These are phyloP conservation scores for Proteles cristata DNA, from an alignment of 2,113 vertebrate genomes.

Conservation along the genomic window DNA sequence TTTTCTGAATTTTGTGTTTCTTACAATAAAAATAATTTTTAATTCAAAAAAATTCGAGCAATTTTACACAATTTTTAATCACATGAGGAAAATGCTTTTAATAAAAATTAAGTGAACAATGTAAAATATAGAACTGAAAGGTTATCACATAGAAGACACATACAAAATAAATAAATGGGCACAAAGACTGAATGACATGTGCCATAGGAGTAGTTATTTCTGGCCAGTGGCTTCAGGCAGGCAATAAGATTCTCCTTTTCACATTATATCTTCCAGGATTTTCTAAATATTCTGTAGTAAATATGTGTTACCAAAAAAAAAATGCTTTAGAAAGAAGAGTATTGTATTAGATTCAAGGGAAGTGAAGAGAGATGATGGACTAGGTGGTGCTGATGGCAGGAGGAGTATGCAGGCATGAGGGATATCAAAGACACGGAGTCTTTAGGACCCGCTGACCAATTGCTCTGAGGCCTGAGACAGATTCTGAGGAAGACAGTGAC, in stretches of 20 bases:
- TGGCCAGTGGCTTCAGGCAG: neutral
- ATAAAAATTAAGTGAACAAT: conserved; percentile 18
- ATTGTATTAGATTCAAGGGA: neutral
- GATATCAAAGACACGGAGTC: no score
- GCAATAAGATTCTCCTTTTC: conserved; percentile 18
- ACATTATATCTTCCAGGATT: neutral
- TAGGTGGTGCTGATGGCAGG: neutral
- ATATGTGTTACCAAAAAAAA: neutral
- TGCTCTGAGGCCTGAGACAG: neutral
- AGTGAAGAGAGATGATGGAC: neutral
- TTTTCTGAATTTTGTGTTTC: conserved; percentile 21
- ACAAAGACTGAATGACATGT: neutral
- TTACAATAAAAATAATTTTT: conserved; percentile 33
- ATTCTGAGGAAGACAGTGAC: neutral
- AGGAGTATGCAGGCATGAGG: neutral
- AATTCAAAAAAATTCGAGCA: conserved; percentile 23
- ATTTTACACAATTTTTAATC: conserved; percentile 21
- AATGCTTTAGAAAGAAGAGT: neutral
- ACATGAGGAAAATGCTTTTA: conserved; percentile 5
- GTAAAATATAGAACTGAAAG: neutral
- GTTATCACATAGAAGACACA: neutral
- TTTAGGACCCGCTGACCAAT: accelerated
- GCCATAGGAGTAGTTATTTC: neutral
- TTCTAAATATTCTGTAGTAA: conserved; percentile 10
- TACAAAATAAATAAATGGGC: neutral